Conservation (phyloP, 2,888 invertebrate species). For the Orthonychiurus folsomi region DNA sequence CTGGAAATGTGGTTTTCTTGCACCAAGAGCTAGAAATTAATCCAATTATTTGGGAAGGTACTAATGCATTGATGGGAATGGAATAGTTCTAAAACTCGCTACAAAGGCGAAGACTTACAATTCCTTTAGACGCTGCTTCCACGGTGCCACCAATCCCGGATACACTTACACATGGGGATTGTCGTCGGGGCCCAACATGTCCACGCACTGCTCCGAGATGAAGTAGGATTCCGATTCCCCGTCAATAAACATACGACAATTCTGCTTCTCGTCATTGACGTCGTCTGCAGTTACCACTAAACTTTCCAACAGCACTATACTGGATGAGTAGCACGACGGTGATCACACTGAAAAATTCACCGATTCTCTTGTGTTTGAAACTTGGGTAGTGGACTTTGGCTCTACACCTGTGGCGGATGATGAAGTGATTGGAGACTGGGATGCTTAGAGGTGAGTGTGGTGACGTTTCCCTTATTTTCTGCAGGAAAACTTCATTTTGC, state of each 20-base stretch:
- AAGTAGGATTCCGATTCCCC: slow-evolving; percentile 11
- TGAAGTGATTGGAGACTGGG: not conserved
- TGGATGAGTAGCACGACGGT: not conserved
- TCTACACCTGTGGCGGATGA: not conserved
- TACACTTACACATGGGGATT: not conserved
- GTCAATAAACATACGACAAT: slow-evolving; percentile 10
- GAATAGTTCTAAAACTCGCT: not conserved
- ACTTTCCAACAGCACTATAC: slow-evolving; percentile 6
- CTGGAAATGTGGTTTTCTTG: not conserved
- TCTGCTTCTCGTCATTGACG: not conserved
- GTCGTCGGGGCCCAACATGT: not conserved
- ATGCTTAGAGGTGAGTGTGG: slow-evolving; percentile 3
- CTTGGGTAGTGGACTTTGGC: not conserved
- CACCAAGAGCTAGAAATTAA: not conserved
- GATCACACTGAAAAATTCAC: not conserved
- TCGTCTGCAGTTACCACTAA: not conserved
- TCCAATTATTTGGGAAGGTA: not conserved
- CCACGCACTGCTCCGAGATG: slow-evolving; percentile 1
- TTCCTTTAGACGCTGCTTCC: not conserved
- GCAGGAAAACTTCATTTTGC: not conserved
- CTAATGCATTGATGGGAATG: not conserved
- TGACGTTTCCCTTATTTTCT: slow-evolving; percentile 5
- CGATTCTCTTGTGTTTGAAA: too few species aligned
- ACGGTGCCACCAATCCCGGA: not conserved
- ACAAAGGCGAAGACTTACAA: not conserved